Evolutionary conservation across 2,888 invertebrate genomes (phyloP).

Genomic region (Sycophila texana): DNA sequence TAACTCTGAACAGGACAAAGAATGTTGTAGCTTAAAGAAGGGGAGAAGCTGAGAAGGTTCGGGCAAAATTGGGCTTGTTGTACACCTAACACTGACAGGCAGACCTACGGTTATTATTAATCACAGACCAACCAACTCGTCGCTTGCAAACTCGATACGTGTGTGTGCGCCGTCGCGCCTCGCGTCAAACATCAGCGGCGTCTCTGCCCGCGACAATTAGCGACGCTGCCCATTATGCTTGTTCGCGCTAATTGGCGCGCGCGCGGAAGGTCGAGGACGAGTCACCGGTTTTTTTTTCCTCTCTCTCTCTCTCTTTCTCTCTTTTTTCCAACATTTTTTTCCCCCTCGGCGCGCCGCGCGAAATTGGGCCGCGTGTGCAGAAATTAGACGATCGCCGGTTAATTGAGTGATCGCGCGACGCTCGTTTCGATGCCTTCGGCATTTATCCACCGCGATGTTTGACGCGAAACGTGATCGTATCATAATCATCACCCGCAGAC

Average conservation of each 20-base stretch:
- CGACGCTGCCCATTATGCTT: slow-evolving; percentile 36
- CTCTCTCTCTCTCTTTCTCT: neutral
- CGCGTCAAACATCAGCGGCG: slow-evolving; percentile 42
- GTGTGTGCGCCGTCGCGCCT: slow-evolving; percentile 6
- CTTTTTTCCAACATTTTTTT: neutral
- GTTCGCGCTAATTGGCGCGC: slow-evolving; percentile 41
- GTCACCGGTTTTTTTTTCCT: neutral
- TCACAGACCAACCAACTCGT: slow-evolving; percentile 68
- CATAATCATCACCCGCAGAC: slow-evolving; percentile 30
- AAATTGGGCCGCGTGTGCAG: neutral
- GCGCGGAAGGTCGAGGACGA: slow-evolving; percentile 6
- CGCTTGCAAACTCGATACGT: slow-evolving; percentile 39
- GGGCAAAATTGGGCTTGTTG: slow-evolving; percentile 64
- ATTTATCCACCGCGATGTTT: slow-evolving; percentile 13
- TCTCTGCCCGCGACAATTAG: slow-evolving; percentile 27
- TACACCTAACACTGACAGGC: slow-evolving; percentile 74
- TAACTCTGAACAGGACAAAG: neutral
- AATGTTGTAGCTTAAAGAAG: neutral
- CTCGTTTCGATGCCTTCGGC: neutral
- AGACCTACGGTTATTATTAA: slow-evolving; percentile 65
- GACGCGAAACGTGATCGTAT: slow-evolving; percentile 43
- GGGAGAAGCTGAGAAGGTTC: slow-evolving; percentile 47
- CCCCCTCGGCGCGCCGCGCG: neutral
- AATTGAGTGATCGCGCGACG: neutral
- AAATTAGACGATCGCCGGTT: neutral